Percentiles rank a stretch among this genome's conserved stretches.
These are phyloP conservation scores for Ophioderma brevispina DNA, from an alignment of 35 echinoderm and acorn worm genomes.

Conservation along the genomic window DNA sequence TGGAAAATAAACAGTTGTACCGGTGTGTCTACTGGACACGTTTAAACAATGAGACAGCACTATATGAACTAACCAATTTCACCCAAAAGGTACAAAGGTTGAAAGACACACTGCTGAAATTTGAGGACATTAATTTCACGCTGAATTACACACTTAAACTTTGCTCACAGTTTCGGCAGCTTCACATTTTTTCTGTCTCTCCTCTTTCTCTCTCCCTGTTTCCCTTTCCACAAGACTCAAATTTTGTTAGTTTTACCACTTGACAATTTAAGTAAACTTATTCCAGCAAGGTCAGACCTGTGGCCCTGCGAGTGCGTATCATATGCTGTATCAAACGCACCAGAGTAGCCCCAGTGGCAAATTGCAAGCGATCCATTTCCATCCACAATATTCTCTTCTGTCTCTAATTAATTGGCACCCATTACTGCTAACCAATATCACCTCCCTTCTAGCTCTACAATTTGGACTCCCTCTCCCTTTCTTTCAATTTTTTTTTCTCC, in stretches of 20 bases:
- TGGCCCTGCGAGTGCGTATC: neutral
- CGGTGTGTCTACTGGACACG: too few relatives aligned
- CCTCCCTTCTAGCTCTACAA: constrained; percentile 1
- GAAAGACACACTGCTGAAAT: too few relatives aligned
- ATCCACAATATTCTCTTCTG: neutral
- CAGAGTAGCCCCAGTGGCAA: neutral
- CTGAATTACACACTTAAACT: too few relatives aligned
- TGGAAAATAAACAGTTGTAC: too few relatives aligned
- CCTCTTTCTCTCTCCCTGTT: too few relatives aligned
- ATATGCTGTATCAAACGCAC: neutral
- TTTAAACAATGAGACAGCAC: too few relatives aligned
- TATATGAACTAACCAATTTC: too few relatives aligned
- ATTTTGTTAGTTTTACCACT: constrained; percentile 8
- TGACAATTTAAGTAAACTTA: constrained; percentile 1
- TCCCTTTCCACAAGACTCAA: too few relatives aligned
- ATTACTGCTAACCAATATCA: constrained; percentile 7
- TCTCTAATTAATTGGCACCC: constrained; percentile 9
- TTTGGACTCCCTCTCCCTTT: neutral
- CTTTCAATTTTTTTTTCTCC: neutral
- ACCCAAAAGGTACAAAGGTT: too few relatives aligned
- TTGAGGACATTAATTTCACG: too few relatives aligned
- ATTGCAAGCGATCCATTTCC: constrained; percentile 12
- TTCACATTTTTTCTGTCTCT: too few relatives aligned
- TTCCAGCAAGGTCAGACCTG: neutral
- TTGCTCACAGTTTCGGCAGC: too few relatives aligned